Evolutionary conservation across 2,113 vertebrate genomes (phyloP).

Genomic region (Dissostichus mawsoni): DNA sequence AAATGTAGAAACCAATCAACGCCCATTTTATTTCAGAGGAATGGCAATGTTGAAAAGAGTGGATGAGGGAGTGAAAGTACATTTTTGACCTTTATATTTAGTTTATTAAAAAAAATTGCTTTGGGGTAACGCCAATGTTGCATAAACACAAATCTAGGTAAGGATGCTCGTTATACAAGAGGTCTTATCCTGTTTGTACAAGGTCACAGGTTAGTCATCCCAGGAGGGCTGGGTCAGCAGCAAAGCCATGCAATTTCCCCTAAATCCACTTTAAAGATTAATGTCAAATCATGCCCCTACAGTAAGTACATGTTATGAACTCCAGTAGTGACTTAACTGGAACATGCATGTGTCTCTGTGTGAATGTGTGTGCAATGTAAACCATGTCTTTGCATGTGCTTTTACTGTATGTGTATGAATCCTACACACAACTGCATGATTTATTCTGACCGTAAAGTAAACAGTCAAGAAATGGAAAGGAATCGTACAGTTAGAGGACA

Average conservation of each 20-base stretch:
- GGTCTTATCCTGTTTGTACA: conserved; percentile 27
- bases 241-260: conserved; percentile 52
- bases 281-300: conserved; percentile 65
- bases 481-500: not conserved
- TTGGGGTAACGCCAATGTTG: conserved; percentile 24
- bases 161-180: conserved; percentile 54
- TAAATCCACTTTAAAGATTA: conserved; percentile 76
- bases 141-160: conserved; percentile 48
- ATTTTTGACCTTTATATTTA: conserved; percentile 9
- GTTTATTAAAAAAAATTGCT: conserved; percentile 35
- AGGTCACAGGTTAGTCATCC: conserved; percentile 46
- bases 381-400: conserved; percentile 18
- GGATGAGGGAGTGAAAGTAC: not conserved
- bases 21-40: conserved; percentile 54
- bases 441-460: conserved; percentile 14
- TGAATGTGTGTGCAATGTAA: not conserved
- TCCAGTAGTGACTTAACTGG: conserved; percentile 44
- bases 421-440: conserved; percentile 21
- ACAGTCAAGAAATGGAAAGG: conserved; percentile 5
- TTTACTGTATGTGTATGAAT: conserved; percentile 15
- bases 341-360: conserved; percentile 19
- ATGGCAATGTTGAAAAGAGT: conserved; percentile 6
- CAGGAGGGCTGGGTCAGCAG: conserved; percentile 52
- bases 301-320: conserved; percentile 50
- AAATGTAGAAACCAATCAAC: conserved; percentile 69